Percentiles rank a stretch among this genome's conserved stretches.
phyloP scores from a whole-genome alignment of 2,888 invertebrate genomes.

The Drosophila monieri region DNA sequence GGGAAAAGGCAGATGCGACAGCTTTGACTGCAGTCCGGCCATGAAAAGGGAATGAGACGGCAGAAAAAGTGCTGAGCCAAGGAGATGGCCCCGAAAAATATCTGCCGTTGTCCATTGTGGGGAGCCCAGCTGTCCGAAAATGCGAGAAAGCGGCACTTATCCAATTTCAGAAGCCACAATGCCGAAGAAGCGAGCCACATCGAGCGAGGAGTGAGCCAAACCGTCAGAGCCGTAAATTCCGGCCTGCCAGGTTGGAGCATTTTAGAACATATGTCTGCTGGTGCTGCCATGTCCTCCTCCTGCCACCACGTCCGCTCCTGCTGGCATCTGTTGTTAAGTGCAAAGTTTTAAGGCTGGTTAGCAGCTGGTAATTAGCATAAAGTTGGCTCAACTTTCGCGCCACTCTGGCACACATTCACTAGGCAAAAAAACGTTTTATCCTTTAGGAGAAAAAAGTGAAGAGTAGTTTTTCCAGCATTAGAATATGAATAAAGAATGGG shows the following conservation, averaged over 20 bases:
- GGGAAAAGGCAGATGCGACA: slow-evolving; percentile 38
- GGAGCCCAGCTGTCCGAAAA: slow-evolving; percentile 37
- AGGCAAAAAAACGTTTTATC: slow-evolving; percentile 9
- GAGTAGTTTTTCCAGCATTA: background rate
- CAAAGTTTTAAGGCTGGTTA: slow-evolving; percentile 48
- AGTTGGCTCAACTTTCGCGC: slow-evolving; percentile 55
- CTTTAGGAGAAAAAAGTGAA: background rate
- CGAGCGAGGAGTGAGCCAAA: background rate
- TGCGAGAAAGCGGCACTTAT: slow-evolving; percentile 31
- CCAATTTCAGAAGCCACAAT: slow-evolving; percentile 23
- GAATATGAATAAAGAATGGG: no score
- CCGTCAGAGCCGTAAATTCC: slow-evolving; percentile 19
- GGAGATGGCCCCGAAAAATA: slow-evolving; percentile 18
- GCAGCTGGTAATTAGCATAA: slow-evolving; percentile 74
- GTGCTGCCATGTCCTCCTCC: background rate
- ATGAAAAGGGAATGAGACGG: slow-evolving; percentile 25
- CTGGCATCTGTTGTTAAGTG: slow-evolving; percentile 30
- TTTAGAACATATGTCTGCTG: slow-evolving; percentile 27
- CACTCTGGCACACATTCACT: slow-evolving; percentile 30
- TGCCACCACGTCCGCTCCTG: background rate
- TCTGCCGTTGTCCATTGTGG: slow-evolving; percentile 28
- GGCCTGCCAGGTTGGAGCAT: slow-evolving; percentile 13
- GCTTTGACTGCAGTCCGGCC: slow-evolving; percentile 44
- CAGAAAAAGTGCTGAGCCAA: slow-evolving; percentile 41
- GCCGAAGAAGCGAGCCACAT: slow-evolving; percentile 1